These are phyloP conservation scores for Etheostoma spectabile DNA, from an alignment of 2,113 vertebrate species.

Conservation along the genomic window DNA sequence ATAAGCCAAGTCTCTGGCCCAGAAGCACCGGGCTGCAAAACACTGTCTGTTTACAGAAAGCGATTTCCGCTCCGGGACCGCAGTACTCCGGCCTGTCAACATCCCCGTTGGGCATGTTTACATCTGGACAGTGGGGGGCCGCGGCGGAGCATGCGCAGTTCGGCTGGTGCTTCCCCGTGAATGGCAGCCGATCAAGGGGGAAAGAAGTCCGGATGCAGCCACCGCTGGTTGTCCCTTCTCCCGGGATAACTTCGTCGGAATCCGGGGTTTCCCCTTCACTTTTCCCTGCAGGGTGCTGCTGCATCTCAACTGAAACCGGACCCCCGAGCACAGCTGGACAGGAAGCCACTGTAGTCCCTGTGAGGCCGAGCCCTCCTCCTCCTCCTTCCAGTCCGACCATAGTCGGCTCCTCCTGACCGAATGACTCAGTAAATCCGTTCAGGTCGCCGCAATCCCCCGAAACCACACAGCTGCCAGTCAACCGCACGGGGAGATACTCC, in stretches of 20 bases:
- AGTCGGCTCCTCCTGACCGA: conserved; percentile 31
- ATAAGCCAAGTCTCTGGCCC: conserved; percentile 10
- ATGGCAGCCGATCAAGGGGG: neutral
- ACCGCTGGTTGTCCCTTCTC: neutral
- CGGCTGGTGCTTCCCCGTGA: conserved; percentile 28
- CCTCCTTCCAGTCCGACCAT: conserved; percentile 28
- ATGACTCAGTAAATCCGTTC: conserved; percentile 80
- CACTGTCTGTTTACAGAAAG: neutral
- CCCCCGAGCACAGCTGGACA: conserved; percentile 45
- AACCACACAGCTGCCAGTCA: conserved; percentile 52
- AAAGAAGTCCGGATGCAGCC: neutral
- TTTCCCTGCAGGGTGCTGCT: conserved; percentile 5
- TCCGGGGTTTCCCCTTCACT: conserved; percentile 23
- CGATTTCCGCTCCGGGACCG: neutral
- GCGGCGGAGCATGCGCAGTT: conserved; percentile 30
- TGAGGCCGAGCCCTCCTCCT: conserved; percentile 21
- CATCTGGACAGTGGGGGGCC: neutral
- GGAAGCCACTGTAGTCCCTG: conserved; percentile 43
- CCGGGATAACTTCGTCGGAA: neutral
- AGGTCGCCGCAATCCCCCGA: conserved; percentile 46
- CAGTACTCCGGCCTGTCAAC: neutral
- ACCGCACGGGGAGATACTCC: conserved; percentile 22
- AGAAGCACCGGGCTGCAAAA: neutral
- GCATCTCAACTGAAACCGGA: conserved; percentile 31
- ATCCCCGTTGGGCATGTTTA: conserved; percentile 66